These are phyloP conservation scores for Drosophila austrosaltans DNA, from an alignment of 2,888 invertebrate genomes.

Conservation along the genomic window DNA sequence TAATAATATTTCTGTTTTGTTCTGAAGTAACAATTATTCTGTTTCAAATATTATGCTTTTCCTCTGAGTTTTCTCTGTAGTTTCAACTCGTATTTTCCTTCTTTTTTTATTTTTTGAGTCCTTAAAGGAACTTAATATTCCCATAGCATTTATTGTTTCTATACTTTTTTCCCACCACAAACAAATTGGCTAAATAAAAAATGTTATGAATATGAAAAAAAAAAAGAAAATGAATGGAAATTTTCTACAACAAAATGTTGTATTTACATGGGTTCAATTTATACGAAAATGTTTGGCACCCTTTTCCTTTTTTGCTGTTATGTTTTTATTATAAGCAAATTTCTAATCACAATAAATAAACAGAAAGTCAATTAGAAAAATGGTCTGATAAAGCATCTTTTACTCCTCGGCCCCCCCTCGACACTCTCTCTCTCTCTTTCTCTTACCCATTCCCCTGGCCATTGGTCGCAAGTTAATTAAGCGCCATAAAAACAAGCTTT, in stretches of 20 bases:
- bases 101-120: too few species aligned
- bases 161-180: background rate
- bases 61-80: too few species aligned
- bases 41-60: too few species aligned
- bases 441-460: slow-evolving; percentile 2
- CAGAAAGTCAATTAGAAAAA: slow-evolving; percentile 63
- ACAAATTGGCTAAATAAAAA: background rate
- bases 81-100: too few species aligned
- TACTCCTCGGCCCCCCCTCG: background rate
- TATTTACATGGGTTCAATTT: slow-evolving; percentile 11
- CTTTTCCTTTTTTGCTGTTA: background rate
- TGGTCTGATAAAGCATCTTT: slow-evolving; percentile 39
- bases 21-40: too few species aligned
- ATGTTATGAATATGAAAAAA: too few species aligned
- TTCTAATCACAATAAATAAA: slow-evolving; percentile 53
- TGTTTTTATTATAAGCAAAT: slow-evolving; percentile 28
- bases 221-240: too few species aligned
- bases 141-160: too few species aligned
- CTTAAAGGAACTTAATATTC: too few species aligned
- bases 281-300: slow-evolving; percentile 32
- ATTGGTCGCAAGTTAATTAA: slow-evolving; percentile 69
- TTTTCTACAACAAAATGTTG: too few species aligned
- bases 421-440: background rate
- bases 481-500: slow-evolving; percentile 75
- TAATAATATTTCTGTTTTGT: too few species aligned